These are phyloP conservation scores for Clepsis dumicolana DNA, from an alignment of 2,888 invertebrate species.

Conservation along the genomic window DNA sequence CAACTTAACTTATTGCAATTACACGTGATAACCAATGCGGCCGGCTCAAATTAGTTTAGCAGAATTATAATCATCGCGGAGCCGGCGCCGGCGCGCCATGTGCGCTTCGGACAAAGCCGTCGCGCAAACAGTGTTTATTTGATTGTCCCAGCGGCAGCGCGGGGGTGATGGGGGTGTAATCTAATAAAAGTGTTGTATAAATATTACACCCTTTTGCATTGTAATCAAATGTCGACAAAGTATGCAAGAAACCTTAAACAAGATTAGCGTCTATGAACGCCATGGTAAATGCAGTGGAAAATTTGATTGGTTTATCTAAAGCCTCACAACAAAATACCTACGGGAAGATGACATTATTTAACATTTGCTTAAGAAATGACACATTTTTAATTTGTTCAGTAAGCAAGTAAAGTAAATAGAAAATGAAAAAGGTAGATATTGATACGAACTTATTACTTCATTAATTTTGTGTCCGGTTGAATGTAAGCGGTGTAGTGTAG, in stretches of 20 bases:
- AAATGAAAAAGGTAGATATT: too few relatives aligned
- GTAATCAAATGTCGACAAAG: slow-evolving; percentile 53
- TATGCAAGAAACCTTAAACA: slow-evolving; percentile 28
- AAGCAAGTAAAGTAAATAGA: too few relatives aligned
- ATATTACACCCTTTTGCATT: slow-evolving; percentile 61
- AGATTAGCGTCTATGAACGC: slow-evolving; percentile 40
- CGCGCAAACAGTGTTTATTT: slow-evolving; percentile 50
- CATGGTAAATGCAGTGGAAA: neutral
- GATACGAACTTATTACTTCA: too few relatives aligned
- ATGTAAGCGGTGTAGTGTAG: too few relatives aligned
- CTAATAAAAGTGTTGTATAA: slow-evolving; percentile 70
- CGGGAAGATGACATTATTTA: too few relatives aligned
- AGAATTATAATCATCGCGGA: slow-evolving; percentile 46
- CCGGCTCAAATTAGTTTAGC: slow-evolving; percentile 43
- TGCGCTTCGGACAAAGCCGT: slow-evolving; percentile 47
- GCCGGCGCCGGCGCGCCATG: slow-evolving; percentile 47
- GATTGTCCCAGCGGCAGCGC: slow-evolving; percentile 46
- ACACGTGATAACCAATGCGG: slow-evolving; percentile 20
- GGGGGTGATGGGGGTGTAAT: slow-evolving; percentile 60
- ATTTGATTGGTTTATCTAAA: too few relatives aligned
- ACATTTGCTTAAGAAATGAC: too few relatives aligned
- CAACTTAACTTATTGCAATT: slow-evolving; percentile 21
- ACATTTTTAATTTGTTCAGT: too few relatives aligned
- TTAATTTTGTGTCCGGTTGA: too few relatives aligned
- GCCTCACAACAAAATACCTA: too few relatives aligned